A percentile compares a stretch with the other conserved stretches of the same genome.
phyloP scores from a whole-genome alignment of 2,888 invertebrate genomes.

The Ophioninae sp. region DNA sequence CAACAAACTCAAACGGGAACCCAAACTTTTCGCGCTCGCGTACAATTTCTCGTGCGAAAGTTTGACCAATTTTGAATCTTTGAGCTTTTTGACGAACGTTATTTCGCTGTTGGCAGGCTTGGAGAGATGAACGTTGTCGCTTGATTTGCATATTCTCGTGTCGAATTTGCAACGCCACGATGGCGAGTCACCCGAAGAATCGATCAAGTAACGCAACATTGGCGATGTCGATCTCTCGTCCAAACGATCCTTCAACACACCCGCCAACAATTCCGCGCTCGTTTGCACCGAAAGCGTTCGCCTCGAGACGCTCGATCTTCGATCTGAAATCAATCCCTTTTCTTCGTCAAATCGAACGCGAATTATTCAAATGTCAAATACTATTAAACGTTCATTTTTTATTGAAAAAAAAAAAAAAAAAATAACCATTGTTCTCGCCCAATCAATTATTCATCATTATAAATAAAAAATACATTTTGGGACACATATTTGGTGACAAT shows the following conservation, averaged over 20 bases:
- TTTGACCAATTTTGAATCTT: conserved; percentile 3
- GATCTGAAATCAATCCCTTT: conserved; percentile 35
- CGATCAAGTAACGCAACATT: conserved; percentile 37
- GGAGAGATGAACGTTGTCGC: conserved; percentile 52
- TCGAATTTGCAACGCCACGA: conserved; percentile 56
- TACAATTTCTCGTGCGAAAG: conserved; percentile 54
- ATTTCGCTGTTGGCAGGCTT: conserved; percentile 6
- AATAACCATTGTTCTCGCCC: no score
- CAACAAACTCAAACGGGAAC: conserved; percentile 55
- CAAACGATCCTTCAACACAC: conserved; percentile 43
- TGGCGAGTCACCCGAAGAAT: conserved; percentile 38
- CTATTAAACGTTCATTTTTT: no score
- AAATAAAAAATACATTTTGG: no score
- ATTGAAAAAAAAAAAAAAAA: no score
- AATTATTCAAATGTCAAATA: no score
- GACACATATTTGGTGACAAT: no score
- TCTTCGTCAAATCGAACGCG: neutral
- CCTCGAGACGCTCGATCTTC: conserved; percentile 60
- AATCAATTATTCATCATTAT: no score
- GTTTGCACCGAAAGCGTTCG: conserved; percentile 71
- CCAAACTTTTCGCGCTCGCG: conserved; percentile 52
- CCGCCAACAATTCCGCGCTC: conserved; percentile 66
- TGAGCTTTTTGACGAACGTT: conserved; percentile 2
- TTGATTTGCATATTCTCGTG: conserved; percentile 60
- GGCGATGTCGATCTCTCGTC: conserved; percentile 57